A percentile compares a stretch with the other conserved stretches of the same genome.
phyloP scores from a whole-genome alignment of 2,888 invertebrate species.

The Drosophila conformis region DNA sequence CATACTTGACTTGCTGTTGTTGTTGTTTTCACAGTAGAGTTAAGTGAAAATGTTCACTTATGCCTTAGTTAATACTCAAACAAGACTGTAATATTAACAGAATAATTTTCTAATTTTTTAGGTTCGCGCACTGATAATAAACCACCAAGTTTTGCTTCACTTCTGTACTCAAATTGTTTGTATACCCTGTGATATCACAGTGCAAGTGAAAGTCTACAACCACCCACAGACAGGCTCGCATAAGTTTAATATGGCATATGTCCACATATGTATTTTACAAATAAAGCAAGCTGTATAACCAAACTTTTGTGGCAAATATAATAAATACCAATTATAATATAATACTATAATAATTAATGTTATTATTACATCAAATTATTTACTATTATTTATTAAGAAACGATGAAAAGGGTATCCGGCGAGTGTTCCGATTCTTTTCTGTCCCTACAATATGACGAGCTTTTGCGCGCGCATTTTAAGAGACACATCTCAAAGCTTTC shows the following conservation, averaged over 20 bases:
- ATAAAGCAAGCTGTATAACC: neutral
- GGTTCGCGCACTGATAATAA: slow-evolving; percentile 2
- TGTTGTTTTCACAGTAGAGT: neutral
- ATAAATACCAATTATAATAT: neutral
- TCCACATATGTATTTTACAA: neutral
- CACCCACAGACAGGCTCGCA: neutral
- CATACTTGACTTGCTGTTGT: slow-evolving; percentile 5
- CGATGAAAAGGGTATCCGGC: neutral
- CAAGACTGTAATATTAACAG: neutral
- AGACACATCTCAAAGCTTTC: neutral
- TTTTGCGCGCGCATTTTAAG: slow-evolving; percentile 14
- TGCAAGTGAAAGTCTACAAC: neutral
- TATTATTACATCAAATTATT: neutral
- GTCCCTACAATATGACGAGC: neutral
- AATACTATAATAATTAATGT: neutral
- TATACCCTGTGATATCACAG: slow-evolving; percentile 14
- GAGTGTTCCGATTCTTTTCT: neutral
- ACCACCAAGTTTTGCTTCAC: neutral
- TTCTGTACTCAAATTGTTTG: slow-evolving; percentile 10
- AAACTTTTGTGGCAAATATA: neutral
- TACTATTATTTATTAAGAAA: neutral
- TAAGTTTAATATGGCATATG: neutral
- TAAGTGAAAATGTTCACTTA: neutral
- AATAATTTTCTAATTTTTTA: neutral
- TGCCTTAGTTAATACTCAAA: neutral